Base-by-base conservation (phyloP, 1,140 invertebrate species). In the Berghia stephanieae region DNA sequence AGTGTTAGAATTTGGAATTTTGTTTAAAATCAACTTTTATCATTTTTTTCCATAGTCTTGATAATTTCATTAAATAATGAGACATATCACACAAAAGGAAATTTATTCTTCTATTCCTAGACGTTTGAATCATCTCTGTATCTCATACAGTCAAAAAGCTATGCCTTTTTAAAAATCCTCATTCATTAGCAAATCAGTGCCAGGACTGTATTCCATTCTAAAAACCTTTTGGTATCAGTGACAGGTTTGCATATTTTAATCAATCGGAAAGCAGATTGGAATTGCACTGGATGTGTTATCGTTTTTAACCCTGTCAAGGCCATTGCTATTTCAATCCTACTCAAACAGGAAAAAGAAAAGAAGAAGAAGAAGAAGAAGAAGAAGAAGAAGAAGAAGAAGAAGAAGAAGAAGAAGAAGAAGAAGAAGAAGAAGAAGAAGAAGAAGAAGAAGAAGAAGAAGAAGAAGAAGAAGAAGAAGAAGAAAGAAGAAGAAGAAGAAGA, bases 341-440 rank as follows among this genome's bases (percentile, higher is more conserved):
- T 24, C 13, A n/a, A 34, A 8, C 13, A 24, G 36, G 1, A 27
- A 21, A 43, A 24, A 21, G 21, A 42, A 21, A 36, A 40, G 31
- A 13, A 67, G 42, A 16, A 49, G 24, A 49, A 27, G 27, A 34
- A 46, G 42, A n/a, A 71, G 69, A 46, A 21, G 46, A 46, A 71
- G 42, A 71, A 34, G 27, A 46, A 71, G 34, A 71, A 49, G 46
- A 31, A 27, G 43, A 43, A 27, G 43, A n/a, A 49, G 43, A 46
- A 16, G 46, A 71, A 34, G 46, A 46, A 71, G 43, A 49, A 27
- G 43, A 34, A 71, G 43, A 46, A 31, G n/a, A 49, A 71, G 18
- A 71, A 49, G 38, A 40, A 67, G 63, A 67, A 40, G 38, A 27
- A 71, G 69, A 71, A 71, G 69, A 49, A 1, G 46, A 34, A 71